These are phyloP conservation scores for Prionace glauca DNA, from an alignment of 2,797 vertebrate species.

Conservation along the genomic window DNA sequence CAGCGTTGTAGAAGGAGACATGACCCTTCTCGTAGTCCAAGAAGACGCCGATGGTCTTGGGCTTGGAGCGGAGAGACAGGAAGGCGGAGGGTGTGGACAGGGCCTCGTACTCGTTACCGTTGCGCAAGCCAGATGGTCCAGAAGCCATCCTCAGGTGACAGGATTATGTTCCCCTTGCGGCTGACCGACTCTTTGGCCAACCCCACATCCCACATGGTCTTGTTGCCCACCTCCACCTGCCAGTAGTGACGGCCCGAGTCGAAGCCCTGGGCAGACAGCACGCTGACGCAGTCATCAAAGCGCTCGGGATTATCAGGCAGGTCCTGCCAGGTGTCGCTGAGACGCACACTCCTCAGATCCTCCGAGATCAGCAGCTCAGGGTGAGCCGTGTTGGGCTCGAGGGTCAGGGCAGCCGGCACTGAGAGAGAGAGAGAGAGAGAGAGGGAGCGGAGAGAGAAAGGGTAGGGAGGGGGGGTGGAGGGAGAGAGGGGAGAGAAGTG, in stretches of 20 bases:
- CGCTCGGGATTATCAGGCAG: conserved; percentile 29
- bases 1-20: conserved; percentile 29
- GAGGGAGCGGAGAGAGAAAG: no score
- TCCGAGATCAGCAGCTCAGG: conserved; percentile 23
- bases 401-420: conserved; percentile 27
- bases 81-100: background rate
- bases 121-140: conserved; percentile 33
- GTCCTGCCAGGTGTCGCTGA: background rate
- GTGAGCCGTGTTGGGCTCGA: conserved; percentile 18
- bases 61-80: background rate
- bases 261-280: conserved; percentile 32
- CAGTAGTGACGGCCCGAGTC: conserved; percentile 30
- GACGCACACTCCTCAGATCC: background rate
- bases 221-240: conserved; percentile 33
- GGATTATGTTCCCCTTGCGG: conserved; percentile 32
- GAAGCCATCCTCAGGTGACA: conserved; percentile 19
- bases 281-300: conserved; percentile 15
- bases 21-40: conserved; percentile 28
- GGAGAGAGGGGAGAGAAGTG: no score
- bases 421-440: background rate
- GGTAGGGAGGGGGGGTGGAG: no score
- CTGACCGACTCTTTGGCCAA: conserved; percentile 31
- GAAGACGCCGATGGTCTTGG: conserved; percentile 28
- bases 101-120: conserved; percentile 22
- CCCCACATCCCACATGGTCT: conserved; percentile 37